phyloP scores from a whole-genome alignment of 2,113 vertebrate genomes.

The Paramisgurnus dabryanus region DNA sequence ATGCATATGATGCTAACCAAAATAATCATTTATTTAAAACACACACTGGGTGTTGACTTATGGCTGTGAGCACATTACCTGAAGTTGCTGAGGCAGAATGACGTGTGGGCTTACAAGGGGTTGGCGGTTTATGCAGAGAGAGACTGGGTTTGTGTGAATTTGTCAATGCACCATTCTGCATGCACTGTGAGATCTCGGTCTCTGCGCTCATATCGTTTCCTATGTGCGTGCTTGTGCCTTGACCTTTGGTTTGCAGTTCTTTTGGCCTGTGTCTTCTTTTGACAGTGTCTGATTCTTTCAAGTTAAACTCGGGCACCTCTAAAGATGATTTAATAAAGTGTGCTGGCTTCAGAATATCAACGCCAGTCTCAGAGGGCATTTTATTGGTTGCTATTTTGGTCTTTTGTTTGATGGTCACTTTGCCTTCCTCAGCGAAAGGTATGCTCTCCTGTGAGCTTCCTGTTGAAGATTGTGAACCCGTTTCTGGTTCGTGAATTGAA shows the following conservation, averaged over 20 bases:
- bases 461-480: slow-evolving; percentile 67
- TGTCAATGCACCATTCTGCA: slow-evolving; percentile 64
- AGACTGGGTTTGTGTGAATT: slow-evolving; percentile 62
- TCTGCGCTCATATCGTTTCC: slow-evolving; percentile 51
- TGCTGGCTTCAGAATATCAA: slow-evolving; percentile 38
- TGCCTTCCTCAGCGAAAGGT: slow-evolving; percentile 93
- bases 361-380: slow-evolving; percentile 34
- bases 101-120: slow-evolving; percentile 37
- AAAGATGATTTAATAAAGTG: slow-evolving; percentile 50
- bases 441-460: slow-evolving; percentile 82
- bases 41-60: too few species aligned
- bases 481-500: slow-evolving; percentile 63
- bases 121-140: slow-evolving; percentile 53
- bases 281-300: slow-evolving; percentile 93
- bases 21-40: too few species aligned
- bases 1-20: too few species aligned
- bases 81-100: slow-evolving; percentile 20
- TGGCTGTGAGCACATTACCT: slow-evolving; percentile 48
- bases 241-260: slow-evolving; percentile 66
- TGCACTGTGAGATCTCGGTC: slow-evolving; percentile 66
- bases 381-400: slow-evolving; percentile 72
- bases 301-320: slow-evolving; percentile 84
- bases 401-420: slow-evolving; percentile 93
- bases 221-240: neutral
- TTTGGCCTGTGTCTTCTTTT: slow-evolving; percentile 86